Percentiles rank a stretch among this genome's conserved stretches.
Conservation (phyloP, 2,797 vertebrate species). For the Yasuhikotakia modesta region DNA sequence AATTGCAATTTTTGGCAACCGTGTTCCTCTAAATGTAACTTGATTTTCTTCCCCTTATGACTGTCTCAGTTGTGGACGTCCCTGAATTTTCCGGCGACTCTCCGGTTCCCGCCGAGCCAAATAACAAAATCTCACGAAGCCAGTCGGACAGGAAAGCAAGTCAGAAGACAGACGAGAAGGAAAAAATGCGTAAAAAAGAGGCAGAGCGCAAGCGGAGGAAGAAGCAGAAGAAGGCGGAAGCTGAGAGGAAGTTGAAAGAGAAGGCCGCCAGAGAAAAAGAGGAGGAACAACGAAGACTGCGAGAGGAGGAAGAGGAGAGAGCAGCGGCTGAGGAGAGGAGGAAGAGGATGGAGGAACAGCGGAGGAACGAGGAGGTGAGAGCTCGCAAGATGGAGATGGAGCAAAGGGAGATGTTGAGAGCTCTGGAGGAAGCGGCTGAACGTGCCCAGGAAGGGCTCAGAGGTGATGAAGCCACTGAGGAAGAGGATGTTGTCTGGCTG, state of each 20-base stretch:
- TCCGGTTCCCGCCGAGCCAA: slow-evolving; percentile 69
- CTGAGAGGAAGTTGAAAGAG: slow-evolving; percentile 59
- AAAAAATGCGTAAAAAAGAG: slow-evolving; percentile 57
- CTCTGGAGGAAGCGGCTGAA: slow-evolving; percentile 52
- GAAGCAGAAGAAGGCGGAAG: slow-evolving; percentile 64
- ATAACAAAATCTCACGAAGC: slow-evolving; percentile 50
- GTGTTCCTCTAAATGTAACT: not conserved
- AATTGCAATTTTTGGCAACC: slow-evolving; percentile 9
- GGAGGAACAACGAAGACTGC: slow-evolving; percentile 54
- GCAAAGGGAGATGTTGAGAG: slow-evolving; percentile 41
- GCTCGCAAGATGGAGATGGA: slow-evolving; percentile 54
- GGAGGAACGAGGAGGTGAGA: slow-evolving; percentile 53
- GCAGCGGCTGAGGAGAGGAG: slow-evolving; percentile 54
- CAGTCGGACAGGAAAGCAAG: slow-evolving; percentile 19
- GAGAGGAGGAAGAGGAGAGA: slow-evolving; percentile 54
- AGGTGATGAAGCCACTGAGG: slow-evolving; percentile 44
- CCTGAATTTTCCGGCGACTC: slow-evolving; percentile 86
- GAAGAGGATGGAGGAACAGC: slow-evolving; percentile 57
- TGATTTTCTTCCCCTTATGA: slow-evolving; percentile 5
- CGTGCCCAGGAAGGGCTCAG: slow-evolving; percentile 42
- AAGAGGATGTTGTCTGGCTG: slow-evolving; percentile 66
- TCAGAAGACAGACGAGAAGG: slow-evolving; percentile 56
- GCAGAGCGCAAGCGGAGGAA: slow-evolving; percentile 50
- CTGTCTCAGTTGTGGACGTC: slow-evolving; percentile 68
- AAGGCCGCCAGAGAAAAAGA: slow-evolving; percentile 42